A percentile compares a stretch with the other conserved stretches of the same genome.
Conservation (phyloP, 2,888 invertebrate species). For the Eucera pruinosa region DNA sequence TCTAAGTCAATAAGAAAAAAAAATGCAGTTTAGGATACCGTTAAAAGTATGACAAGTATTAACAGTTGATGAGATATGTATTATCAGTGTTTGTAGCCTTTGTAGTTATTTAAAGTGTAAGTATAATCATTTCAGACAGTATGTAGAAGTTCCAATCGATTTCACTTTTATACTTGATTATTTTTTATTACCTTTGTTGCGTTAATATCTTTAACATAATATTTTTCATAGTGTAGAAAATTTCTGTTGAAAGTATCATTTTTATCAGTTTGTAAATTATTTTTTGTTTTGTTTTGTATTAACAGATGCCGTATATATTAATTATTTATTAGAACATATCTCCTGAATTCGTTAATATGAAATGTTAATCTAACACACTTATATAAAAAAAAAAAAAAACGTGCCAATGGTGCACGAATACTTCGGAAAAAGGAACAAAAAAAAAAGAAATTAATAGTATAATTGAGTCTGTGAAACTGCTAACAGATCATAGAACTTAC, state of each 20-base stretch:
- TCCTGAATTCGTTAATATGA: slow-evolving; percentile 49
- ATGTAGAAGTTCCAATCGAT: slow-evolving; percentile 15
- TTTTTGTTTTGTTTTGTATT: slow-evolving; percentile 4
- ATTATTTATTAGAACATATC: slow-evolving; percentile 46
- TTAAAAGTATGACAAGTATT: slow-evolving; percentile 53
- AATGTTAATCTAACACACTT: slow-evolving; percentile 18
- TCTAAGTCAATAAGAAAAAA: slow-evolving; percentile 38
- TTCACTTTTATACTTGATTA: background rate
- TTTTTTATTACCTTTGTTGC: background rate
- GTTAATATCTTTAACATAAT: background rate
- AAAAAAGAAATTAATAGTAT: too few relatives aligned
- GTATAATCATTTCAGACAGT: slow-evolving; percentile 39
- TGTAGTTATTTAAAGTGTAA: slow-evolving; percentile 26
- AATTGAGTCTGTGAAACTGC: slow-evolving; percentile 10
- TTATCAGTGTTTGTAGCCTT: slow-evolving; percentile 12
- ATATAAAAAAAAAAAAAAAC: background rate
- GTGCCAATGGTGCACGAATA: slow-evolving; percentile 9
- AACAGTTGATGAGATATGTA: slow-evolving; percentile 27
- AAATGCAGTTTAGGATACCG: slow-evolving; percentile 56
- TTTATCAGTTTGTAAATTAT: background rate
- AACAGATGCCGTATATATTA: slow-evolving; percentile 14
- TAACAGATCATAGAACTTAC: slow-evolving; percentile 14
- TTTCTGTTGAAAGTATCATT: slow-evolving; percentile 7
- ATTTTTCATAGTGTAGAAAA: slow-evolving; percentile 14
- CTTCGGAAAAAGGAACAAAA: slow-evolving; percentile 6